These are phyloP conservation scores for Lepidothrix coronata DNA, from an alignment of 2,113 vertebrate genomes.

Conservation along the genomic window DNA sequence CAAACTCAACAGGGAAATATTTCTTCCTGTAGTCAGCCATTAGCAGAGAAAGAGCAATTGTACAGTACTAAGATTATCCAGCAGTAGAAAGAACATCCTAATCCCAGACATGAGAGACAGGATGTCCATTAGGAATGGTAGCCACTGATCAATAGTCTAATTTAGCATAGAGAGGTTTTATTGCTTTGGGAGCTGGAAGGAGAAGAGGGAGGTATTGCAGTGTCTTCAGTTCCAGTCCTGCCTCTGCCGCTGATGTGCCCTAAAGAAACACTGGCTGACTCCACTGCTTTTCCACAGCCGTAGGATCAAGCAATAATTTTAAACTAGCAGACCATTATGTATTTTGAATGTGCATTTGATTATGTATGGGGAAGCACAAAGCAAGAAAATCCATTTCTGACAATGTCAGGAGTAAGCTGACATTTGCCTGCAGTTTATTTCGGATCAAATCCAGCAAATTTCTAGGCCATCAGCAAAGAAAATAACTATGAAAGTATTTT, in stretches of 20 bases:
- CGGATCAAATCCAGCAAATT: neutral
- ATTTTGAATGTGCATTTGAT: slow-evolving; percentile 33
- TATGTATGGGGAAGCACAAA: neutral
- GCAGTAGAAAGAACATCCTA: slow-evolving; percentile 44
- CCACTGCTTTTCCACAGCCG: slow-evolving; percentile 25
- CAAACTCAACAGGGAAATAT: neutral
- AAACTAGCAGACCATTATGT: slow-evolving; percentile 15
- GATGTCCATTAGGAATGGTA: slow-evolving; percentile 64
- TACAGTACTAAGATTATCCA: slow-evolving; percentile 32
- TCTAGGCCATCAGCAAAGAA: slow-evolving; percentile 1
- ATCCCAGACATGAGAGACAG: slow-evolving; percentile 59
- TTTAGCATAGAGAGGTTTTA: slow-evolving; percentile 62
- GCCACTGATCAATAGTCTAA: slow-evolving; percentile 59
- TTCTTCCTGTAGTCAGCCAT: slow-evolving; percentile 24
- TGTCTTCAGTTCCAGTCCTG: slow-evolving; percentile 45
- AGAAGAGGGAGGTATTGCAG: slow-evolving; percentile 38
- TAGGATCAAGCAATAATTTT: slow-evolving; percentile 41
- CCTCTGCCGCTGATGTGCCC: slow-evolving; percentile 4
- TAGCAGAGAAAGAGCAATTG: slow-evolving; percentile 18
- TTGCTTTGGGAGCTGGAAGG: slow-evolving; percentile 58
- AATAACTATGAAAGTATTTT: neutral
- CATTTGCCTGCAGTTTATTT: slow-evolving; percentile 1
- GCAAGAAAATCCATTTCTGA: slow-evolving; percentile 51
- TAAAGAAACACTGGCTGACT: slow-evolving; percentile 39
- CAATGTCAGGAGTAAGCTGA: slow-evolving; percentile 30